Conservation (phyloP, 2,797 vertebrate species). For the Cirrhinus molitorella region DNA sequence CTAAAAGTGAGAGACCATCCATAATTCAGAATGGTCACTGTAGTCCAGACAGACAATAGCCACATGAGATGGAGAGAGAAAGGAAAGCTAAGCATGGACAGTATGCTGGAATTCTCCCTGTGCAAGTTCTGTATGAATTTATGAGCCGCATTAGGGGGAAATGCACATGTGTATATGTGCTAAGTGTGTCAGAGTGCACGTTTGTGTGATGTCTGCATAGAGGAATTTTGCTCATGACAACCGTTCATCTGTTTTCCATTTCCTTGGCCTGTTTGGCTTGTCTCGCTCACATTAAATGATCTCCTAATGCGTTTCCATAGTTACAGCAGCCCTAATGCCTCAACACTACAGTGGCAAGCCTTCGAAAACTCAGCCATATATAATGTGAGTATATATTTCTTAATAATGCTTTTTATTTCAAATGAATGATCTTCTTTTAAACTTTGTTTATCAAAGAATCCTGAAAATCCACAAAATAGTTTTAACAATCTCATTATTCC, state of each 20-base stretch:
- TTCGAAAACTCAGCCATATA: constrained; percentile 20
- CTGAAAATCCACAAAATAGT: no score
- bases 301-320: constrained; percentile 60
- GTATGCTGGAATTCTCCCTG: background rate
- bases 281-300: constrained; percentile 53
- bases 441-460: background rate
- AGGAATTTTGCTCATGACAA: constrained; percentile 48
- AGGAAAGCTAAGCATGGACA: background rate
- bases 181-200: constrained; percentile 35
- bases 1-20: constrained; percentile 57
- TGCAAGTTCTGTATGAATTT: background rate
- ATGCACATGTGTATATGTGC: constrained; percentile 23
- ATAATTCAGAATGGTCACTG: constrained; percentile 57
- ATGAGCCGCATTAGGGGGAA: background rate
- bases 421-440: background rate
- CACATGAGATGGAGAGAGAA: constrained; percentile 12
- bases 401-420: background rate
- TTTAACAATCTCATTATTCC: no score
- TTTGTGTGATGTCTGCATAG: constrained; percentile 33
- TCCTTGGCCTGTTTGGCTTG: constrained; percentile 39
- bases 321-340: constrained; percentile 45
- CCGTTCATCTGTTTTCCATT: constrained; percentile 54
- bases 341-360: constrained; percentile 31
- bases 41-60: constrained; percentile 35
- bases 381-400: background rate